Percentiles rank a stretch among this genome's conserved stretches.
phyloP scores from a whole-genome alignment of 2,113 vertebrate species.

The Myotis brandtii region DNA sequence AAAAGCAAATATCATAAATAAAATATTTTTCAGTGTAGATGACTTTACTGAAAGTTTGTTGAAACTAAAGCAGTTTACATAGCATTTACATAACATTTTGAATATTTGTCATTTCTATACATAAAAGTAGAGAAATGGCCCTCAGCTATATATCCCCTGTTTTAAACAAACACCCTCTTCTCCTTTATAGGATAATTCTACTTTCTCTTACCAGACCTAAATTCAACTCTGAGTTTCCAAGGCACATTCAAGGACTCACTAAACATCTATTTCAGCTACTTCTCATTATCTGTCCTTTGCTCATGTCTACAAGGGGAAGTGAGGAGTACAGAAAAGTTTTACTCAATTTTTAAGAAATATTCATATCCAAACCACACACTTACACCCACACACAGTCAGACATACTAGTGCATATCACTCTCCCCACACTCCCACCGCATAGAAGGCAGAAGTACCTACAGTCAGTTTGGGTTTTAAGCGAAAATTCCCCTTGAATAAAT shows the following conservation, averaged over 20 bases:
- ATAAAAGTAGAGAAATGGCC: background rate
- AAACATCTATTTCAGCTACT: background rate
- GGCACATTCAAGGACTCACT: background rate
- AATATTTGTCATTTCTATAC: constrained; percentile 5
- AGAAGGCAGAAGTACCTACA: background rate
- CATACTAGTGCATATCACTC: background rate
- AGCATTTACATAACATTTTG: background rate
- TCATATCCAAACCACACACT: background rate
- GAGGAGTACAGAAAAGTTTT: background rate
- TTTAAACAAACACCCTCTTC: background rate
- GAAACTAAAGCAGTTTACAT: background rate
- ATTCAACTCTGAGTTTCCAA: background rate
- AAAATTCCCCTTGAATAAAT: background rate
- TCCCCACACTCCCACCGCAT: background rate
- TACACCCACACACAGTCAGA: background rate
- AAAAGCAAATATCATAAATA: background rate
- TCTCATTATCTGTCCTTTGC: background rate
- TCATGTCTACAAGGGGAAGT: background rate
- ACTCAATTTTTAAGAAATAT: background rate
- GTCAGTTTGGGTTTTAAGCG: background rate
- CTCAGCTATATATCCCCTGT: background rate
- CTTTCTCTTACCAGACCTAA: background rate
- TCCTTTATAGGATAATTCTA: background rate
- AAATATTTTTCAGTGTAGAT: background rate
- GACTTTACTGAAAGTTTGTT: background rate